Conservation (phyloP, 2,888 invertebrate genomes). For the Andrena dorsata region DNA sequence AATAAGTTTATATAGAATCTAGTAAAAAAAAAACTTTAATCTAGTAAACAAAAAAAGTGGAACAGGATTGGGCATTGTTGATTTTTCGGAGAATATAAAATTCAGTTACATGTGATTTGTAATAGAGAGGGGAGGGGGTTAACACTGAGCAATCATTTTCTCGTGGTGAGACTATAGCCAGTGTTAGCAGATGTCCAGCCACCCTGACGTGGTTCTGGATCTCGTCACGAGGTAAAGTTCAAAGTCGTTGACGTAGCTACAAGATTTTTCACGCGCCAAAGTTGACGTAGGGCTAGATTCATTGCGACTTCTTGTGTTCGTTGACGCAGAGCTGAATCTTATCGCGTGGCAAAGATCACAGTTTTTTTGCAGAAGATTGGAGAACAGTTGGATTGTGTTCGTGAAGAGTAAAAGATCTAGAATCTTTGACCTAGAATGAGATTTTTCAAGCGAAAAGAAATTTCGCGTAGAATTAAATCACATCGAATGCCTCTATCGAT, state of each 20-base stretch:
- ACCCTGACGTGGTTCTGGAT: neutral
- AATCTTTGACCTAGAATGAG: neutral
- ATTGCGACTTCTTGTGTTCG: neutral
- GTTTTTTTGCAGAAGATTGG: neutral
- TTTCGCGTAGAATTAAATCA: no score
- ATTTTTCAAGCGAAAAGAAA: neutral
- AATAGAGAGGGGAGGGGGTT: neutral
- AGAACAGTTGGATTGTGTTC: no score
- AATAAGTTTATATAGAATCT: no score
- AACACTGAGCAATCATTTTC: neutral
- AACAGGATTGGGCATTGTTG: no score
- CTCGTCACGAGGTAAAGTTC: constrained; percentile 16
- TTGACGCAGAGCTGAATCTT: neutral
- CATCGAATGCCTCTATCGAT: no score
- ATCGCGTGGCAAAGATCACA: neutral
- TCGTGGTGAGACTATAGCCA: neutral
- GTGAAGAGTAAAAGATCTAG: neutral
- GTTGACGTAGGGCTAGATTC: neutral
- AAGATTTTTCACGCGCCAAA: neutral
- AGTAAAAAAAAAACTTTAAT: no score
- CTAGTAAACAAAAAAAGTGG: no score
- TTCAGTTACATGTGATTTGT: neutral
- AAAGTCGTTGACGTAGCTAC: neutral
- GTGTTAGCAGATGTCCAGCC: neutral
- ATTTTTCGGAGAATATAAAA: no score